phyloP scores from a whole-genome alignment of 2,888 invertebrate species.

The Pimpla rufipes region DNA sequence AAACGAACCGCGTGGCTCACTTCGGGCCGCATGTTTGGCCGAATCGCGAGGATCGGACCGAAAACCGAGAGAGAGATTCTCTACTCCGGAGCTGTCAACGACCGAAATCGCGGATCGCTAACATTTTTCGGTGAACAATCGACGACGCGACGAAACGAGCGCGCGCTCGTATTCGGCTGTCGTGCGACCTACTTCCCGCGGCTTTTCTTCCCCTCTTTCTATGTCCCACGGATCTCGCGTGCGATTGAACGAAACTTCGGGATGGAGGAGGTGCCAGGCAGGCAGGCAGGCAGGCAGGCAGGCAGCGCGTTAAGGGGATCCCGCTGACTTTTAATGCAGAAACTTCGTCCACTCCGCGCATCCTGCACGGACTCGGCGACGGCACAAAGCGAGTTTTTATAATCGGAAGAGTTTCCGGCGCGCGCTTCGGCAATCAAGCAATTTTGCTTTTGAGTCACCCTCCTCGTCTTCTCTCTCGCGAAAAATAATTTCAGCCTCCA shows the following conservation, averaged over 20 bases:
- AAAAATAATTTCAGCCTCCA: no score
- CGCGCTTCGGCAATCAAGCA: neutral
- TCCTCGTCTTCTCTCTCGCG: no score
- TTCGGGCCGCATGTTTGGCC: constrained; percentile 66
- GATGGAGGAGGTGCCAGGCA: neutral
- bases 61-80: constrained; percentile 60
- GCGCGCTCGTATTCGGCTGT: neutral
- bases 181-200: neutral
- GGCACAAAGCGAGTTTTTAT: neutral
- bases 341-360: neutral
- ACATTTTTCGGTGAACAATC: constrained; percentile 68
- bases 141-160: constrained; percentile 65
- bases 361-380: neutral
- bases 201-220: neutral
- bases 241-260: neutral
- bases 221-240: neutral
- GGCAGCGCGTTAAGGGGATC: neutral
- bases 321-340: neutral
- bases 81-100: constrained; percentile 46
- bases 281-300: no score
- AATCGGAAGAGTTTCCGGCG: neutral
- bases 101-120: constrained; percentile 30
- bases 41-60: constrained; percentile 42
- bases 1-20: constrained; percentile 50
- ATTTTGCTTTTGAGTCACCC: no score